These are phyloP conservation scores for Sinotaia quadrata DNA, from an alignment of 2,888 invertebrate genomes.

Conservation along the genomic window DNA sequence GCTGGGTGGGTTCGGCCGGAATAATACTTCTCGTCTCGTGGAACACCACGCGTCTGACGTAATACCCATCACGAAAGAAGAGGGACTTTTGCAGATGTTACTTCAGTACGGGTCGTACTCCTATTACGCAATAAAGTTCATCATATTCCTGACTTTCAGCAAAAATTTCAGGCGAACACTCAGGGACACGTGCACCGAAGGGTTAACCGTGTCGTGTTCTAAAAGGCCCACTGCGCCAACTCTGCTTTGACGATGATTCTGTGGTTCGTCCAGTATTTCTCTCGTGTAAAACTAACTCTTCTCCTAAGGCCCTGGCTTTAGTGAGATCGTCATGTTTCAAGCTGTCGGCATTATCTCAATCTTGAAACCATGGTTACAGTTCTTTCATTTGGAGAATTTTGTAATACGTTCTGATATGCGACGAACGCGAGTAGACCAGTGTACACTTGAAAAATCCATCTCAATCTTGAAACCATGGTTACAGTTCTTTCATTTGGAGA, in stretches of 20 bases:
- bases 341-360: too few relatives aligned
- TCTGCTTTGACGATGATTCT: not conserved
- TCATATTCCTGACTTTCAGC: conserved; percentile 42
- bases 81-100: conserved; percentile 34
- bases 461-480: too few relatives aligned
- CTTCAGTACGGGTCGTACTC: conserved; percentile 39
- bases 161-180: conserved; percentile 40
- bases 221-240: not conserved
- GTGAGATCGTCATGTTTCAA: too few relatives aligned
- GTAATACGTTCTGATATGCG: too few relatives aligned
- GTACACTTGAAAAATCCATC: too few relatives aligned
- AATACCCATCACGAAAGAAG: conserved; percentile 16
- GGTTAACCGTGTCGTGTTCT: not conserved
- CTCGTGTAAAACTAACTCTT: too few relatives aligned
- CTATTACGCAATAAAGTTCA: conserved; percentile 41
- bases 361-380: too few relatives aligned
- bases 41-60: not conserved
- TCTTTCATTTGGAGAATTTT: too few relatives aligned
- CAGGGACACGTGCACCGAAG: conserved; percentile 8
- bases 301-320: too few relatives aligned
- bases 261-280: too few relatives aligned
- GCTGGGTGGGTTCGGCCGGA: not conserved
- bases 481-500: too few relatives aligned
- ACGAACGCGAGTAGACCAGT: too few relatives aligned
- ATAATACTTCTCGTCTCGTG: not conserved